Conservation (phyloP, 2,888 invertebrate genomes). For the Hipparchia sbordonii region DNA sequence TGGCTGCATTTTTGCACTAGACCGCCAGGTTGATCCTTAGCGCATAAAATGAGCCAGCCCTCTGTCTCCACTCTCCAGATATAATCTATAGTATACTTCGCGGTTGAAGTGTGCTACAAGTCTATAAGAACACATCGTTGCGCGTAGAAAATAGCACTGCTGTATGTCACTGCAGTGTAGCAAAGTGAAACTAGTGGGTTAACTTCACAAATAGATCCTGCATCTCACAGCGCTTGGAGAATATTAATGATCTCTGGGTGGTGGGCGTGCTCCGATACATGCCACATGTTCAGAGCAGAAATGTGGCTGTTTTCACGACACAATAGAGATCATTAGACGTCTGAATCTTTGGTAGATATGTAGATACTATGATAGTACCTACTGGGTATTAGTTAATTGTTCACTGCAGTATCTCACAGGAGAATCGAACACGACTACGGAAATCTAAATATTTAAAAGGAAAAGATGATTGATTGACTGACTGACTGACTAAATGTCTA, state of each 20-base stretch:
- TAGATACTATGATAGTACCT: not conserved
- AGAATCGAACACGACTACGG: not conserved
- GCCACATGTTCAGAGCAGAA: not conserved
- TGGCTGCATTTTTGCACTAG: no score
- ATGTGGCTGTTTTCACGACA: not conserved
- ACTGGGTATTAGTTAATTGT: not conserved
- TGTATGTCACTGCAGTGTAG: conserved; percentile 9
- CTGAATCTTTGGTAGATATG: not conserved
- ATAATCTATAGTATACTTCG: no score
- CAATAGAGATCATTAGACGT: conserved; percentile 3
- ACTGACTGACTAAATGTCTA: no score
- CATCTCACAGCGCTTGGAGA: conserved; percentile 4
- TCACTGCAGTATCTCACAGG: not conserved
- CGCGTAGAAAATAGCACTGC: not conserved
- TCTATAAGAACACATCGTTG: not conserved
- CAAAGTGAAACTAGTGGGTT: not conserved
- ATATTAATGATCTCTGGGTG: conserved; percentile 5
- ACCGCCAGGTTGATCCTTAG: no score
- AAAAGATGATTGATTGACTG: no score
- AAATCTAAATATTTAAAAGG: no score
- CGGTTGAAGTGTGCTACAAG: no score
- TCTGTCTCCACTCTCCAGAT: no score
- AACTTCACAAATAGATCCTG: conserved; percentile 1
- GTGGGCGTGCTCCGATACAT: not conserved
- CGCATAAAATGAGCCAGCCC: no score